Evolutionary conservation across 35 echinoderm and acorn worm genomes (phyloP).

Genomic region (Strongylocentrotus purpuratus): DNA sequence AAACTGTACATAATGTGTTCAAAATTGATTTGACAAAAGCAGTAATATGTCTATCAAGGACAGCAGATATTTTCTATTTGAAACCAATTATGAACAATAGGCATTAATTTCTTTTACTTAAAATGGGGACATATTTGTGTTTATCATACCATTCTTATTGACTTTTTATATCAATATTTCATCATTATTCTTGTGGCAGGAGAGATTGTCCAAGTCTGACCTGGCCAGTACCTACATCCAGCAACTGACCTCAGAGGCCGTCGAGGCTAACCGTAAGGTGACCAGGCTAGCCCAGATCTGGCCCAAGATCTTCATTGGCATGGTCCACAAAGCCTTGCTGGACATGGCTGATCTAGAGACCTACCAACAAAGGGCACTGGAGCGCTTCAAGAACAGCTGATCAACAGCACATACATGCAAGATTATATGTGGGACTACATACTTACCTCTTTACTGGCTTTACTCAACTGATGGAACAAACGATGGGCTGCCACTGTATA

Average conservation of each 20-base stretch:
- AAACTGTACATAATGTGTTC: too few species aligned
- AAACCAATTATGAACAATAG: too few species aligned
- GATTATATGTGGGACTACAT: background rate
- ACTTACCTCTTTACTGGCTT: too few species aligned
- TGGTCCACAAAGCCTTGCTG: slow-evolving; percentile 72
- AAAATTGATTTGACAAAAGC: too few species aligned
- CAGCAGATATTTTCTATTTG: too few species aligned
- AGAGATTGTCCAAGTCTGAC: slow-evolving; percentile 44
- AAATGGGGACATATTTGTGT: too few species aligned
- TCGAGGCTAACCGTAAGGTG: slow-evolving; percentile 65
- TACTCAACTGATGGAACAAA: too few species aligned
- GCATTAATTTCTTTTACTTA: too few species aligned
- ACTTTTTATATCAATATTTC: too few species aligned
- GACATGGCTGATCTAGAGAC: slow-evolving; percentile 72
- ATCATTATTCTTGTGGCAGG: slow-evolving; percentile 23
- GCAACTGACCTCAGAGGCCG: slow-evolving; percentile 74
- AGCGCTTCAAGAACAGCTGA: slow-evolving; percentile 64
- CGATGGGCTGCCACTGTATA: too few species aligned
- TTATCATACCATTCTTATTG: too few species aligned
- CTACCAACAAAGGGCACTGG: slow-evolving; percentile 51
- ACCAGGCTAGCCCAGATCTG: slow-evolving; percentile 67
- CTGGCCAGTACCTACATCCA: slow-evolving; percentile 77
- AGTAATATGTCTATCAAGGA: too few species aligned
- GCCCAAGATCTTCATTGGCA: slow-evolving; percentile 75
- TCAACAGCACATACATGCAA: background rate